Base-by-base conservation (phyloP, 2,113 vertebrate genomes). In the Aepyceros melampus region DNA sequence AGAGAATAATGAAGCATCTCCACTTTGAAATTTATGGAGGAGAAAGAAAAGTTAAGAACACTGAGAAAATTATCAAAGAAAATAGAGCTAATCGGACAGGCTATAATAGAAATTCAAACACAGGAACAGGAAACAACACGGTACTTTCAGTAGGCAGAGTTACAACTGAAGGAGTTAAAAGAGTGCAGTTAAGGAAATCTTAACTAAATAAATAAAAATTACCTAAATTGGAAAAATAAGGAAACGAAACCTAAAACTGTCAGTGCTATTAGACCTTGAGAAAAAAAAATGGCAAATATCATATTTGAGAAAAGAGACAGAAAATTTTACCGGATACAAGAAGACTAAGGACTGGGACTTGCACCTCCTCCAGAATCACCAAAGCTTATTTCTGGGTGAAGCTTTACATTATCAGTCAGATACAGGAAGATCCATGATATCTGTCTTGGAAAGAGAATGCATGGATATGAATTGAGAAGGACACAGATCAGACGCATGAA, bases 191-290 rank as follows among this genome's bases (percentile, higher is more conserved):
- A 93, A 87, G 49, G 23, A 94, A 60, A 49, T 49, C 31, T 90
- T 90, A 82, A 19, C 56, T 23, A 81, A 97, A 6, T 71, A 95
- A 87, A 92, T 49, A 86, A 97, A 83, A 78, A 81, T 88, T 33
- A 86, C 3, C 33, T 45, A 60, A 87, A 62, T 12, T 82, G 43
- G 11, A 89, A 90, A 91, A 96, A 93, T 71, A 93, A 17, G 6
- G 25, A 51, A 62, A 90, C 10, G 67, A 96, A 96, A 8, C 12
- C 84, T 51, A 95, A 89, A 95, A 87, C 40, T 64, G 16, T 16
- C 31, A 23, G 10, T 62, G 14, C 19, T 88, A 43, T 84, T 17
- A 45, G 58, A 49, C 33, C 74, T n/a, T 31, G 29, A 78, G 21
- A 81, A 81, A 91, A 92, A 58, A 76, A 95, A 93, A 43, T 15